Conservation (phyloP, 2,797 vertebrate genomes). For the Liasis olivaceus region DNA sequence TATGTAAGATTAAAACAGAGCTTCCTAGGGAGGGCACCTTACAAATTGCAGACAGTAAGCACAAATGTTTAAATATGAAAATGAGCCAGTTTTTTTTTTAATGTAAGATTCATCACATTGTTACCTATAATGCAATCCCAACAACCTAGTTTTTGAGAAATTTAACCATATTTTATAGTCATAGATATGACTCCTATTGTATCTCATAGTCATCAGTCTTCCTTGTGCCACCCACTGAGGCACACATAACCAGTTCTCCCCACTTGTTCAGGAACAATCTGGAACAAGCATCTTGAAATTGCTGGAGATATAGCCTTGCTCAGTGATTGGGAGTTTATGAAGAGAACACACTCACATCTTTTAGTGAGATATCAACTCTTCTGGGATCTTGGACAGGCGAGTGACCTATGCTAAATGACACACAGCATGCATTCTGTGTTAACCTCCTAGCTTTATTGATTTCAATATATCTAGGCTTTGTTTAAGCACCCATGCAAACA, state of each 20-base stretch:
- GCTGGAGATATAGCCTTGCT: background rate
- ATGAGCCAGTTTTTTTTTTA: background rate
- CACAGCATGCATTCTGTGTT: background rate
- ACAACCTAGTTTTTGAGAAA: background rate
- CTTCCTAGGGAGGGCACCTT: background rate
- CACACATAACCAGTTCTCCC: background rate
- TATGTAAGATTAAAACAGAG: background rate
- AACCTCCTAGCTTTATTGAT: background rate
- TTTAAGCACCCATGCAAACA: background rate
- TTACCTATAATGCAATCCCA: background rate
- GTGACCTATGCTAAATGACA: background rate
- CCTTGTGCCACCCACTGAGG: background rate
- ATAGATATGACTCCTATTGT: background rate
- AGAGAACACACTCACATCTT: background rate
- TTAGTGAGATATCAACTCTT: background rate
- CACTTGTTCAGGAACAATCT: background rate
- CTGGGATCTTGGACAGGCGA: background rate
- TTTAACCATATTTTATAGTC: background rate
- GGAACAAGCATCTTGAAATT: background rate
- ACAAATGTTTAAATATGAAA: background rate
- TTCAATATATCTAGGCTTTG: background rate
- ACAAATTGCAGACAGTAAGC: background rate
- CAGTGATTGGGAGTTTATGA: background rate
- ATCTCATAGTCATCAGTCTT: background rate
- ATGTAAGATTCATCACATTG: background rate